phyloP scores from a whole-genome alignment of 2,888 invertebrate genomes.

The Synanthedon myopaeformis region DNA sequence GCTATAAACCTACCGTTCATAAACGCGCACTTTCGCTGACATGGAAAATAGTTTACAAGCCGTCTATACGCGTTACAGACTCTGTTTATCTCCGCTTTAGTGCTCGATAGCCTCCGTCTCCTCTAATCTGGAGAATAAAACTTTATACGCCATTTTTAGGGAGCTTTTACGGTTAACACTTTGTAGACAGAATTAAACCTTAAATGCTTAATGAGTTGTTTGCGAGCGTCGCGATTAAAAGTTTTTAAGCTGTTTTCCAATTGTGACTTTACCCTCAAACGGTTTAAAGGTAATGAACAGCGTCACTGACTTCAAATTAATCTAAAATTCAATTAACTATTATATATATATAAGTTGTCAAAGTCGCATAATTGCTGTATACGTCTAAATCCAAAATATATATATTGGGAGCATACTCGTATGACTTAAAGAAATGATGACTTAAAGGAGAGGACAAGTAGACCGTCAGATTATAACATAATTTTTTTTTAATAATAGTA shows the following conservation, averaged over 20 bases:
- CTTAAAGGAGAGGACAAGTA: no score
- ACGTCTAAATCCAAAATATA: no score
- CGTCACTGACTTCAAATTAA: no score
- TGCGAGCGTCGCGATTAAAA: constrained; percentile 44
- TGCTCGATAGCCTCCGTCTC: constrained; percentile 37
- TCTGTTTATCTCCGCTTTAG: constrained; percentile 55
- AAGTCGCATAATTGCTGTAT: no score
- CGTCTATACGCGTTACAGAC: constrained; percentile 39
- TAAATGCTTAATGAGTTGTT: constrained; percentile 59
- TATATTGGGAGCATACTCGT: no score
- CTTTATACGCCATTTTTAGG: constrained; percentile 58
- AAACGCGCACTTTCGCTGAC: constrained; percentile 62
- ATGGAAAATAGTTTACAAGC: constrained; percentile 65
- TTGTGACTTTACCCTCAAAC: not conserved
- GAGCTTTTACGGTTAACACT: constrained; percentile 53
- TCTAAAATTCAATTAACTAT: no score
- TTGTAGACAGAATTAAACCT: constrained; percentile 54
- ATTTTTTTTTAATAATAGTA: no score
- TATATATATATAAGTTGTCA: no score
- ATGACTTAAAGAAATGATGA: no score
- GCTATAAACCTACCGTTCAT: constrained; percentile 41
- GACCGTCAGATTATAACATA: no score
- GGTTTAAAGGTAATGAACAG: no score
- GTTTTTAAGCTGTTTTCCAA: constrained; percentile 46
- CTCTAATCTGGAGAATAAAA: constrained; percentile 63